Conservation (phyloP, 2,888 invertebrate genomes). For the Euphydryas editha region DNA sequence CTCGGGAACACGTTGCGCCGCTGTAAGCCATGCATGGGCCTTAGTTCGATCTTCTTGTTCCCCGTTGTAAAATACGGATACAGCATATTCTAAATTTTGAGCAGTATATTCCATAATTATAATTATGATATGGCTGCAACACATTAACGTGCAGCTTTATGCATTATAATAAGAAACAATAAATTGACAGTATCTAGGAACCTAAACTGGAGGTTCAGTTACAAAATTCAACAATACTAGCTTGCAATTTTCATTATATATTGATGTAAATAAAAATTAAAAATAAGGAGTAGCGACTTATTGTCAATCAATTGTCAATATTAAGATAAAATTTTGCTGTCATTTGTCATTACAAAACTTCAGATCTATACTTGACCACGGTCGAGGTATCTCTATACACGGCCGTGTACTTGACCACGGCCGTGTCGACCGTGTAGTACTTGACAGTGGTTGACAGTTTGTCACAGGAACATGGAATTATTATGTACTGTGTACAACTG, state of each 20-base stretch:
- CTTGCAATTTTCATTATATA: not conserved
- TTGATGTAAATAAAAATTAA: conserved; percentile 1
- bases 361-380: too few species aligned
- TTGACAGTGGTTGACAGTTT: too few species aligned
- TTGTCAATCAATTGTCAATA: not conserved
- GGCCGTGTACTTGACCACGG: too few species aligned
- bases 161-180: conserved; percentile 25
- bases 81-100: conserved; percentile 87
- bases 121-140: conserved; percentile 9
- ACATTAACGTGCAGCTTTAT: conserved; percentile 13
- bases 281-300: not conserved
- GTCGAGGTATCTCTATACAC: too few species aligned
- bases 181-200: not conserved
- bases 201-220: not conserved
- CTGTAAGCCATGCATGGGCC: conserved; percentile 93
- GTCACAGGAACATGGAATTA: too few species aligned
- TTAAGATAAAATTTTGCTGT: not conserved
- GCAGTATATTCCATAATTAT: conserved; percentile 84
- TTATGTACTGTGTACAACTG: too few species aligned
- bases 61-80: conserved; percentile 86
- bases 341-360: not conserved
- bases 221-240: not conserved
- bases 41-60: conserved; percentile 87
- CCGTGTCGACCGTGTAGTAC: too few species aligned
- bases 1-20: conserved; percentile 92